Conservation (phyloP, 1,140 invertebrate species). For the Apis cerana region DNA sequence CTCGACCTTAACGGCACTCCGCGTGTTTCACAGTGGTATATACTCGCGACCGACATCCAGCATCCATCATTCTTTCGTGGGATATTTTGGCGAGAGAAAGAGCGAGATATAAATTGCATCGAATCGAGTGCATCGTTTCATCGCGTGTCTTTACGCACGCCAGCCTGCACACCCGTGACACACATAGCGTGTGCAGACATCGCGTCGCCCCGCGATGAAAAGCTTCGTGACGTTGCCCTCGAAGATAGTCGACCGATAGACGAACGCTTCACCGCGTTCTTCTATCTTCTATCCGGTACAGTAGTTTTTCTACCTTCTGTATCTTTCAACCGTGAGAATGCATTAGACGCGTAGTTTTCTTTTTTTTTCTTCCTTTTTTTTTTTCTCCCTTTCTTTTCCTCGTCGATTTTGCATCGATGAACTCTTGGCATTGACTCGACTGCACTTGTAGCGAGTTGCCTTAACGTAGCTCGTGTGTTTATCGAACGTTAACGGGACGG, state of each 20-base stretch:
- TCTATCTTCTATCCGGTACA: too few species aligned
- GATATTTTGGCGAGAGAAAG: slow-evolving; percentile 51
- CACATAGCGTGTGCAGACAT: not conserved
- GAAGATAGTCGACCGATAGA: slow-evolving; percentile 35
- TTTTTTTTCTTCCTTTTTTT: too few species aligned
- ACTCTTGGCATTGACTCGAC: not conserved
- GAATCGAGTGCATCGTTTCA: slow-evolving; percentile 42
- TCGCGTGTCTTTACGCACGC: too few species aligned
- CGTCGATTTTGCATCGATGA: not conserved
- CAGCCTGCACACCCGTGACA: not conserved
- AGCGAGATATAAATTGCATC: slow-evolving; percentile 58
- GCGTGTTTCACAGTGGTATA: slow-evolving; percentile 47
- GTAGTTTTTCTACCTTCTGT: not conserved
- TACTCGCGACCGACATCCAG: slow-evolving; percentile 39
- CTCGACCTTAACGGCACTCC: slow-evolving; percentile 61
- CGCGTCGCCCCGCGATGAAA: not conserved
- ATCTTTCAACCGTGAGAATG: not conserved
- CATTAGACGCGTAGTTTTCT: not conserved
- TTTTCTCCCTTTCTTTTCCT: not conserved
- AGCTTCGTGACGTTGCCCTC: slow-evolving; percentile 2
- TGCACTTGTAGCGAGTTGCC: not conserved
- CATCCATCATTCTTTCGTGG: slow-evolving; percentile 62
- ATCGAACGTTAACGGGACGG: not conserved
- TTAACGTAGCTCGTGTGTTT: not conserved
- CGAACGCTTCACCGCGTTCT: not conserved